phyloP scores from a whole-genome alignment of 2,113 vertebrate species.

The Elephas maximus region DNA sequence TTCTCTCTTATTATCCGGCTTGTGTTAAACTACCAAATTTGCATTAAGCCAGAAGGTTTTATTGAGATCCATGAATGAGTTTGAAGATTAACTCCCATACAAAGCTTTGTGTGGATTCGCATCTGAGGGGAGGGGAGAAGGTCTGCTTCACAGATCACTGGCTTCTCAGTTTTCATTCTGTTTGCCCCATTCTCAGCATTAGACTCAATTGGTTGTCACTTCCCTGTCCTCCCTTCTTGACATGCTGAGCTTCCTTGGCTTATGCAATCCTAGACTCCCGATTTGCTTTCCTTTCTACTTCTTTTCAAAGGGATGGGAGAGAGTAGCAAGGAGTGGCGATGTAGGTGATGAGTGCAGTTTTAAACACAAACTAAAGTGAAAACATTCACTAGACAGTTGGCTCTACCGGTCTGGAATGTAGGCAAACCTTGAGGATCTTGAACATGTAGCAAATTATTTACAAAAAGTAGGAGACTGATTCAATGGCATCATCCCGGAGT shows the following conservation, averaged over 20 bases:
- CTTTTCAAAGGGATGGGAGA: not conserved
- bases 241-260: not conserved
- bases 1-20: not conserved
- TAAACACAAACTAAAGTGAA: not conserved
- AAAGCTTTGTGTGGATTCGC: slow-evolving; percentile 10
- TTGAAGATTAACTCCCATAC: not conserved
- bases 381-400: not conserved
- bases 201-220: not conserved
- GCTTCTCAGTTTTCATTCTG: slow-evolving; percentile 1
- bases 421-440: not conserved
- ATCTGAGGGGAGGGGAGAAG: not conserved
- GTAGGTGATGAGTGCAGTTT: not conserved
- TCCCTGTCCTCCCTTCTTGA: not conserved
- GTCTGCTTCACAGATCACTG: not conserved
- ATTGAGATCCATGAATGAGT: not conserved
- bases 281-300: not conserved
- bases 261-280: not conserved
- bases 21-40: not conserved
- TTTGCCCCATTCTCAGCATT: not conserved
- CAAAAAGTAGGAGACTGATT: not conserved
- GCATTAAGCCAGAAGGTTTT: not conserved
- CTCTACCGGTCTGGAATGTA: not conserved
- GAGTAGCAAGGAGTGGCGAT: not conserved
- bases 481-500: not conserved
- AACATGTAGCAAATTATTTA: slow-evolving; percentile 1